Base-by-base conservation (phyloP, 53 echinoderm and acorn worm species). In the Arbacia lixula region DNA sequence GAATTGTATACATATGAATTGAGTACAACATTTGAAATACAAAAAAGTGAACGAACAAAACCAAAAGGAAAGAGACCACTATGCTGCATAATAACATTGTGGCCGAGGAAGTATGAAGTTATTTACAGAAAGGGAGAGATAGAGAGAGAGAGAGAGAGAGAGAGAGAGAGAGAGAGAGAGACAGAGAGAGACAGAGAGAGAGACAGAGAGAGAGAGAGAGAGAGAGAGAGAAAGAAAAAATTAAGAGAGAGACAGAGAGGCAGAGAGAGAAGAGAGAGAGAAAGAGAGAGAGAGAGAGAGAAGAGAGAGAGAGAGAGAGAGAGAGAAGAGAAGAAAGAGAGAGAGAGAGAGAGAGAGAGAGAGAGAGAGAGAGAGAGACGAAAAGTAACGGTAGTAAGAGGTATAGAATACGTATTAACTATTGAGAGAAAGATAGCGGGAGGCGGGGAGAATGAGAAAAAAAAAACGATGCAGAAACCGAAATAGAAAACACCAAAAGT, bases 71-170 rank as follows among this genome's bases (percentile, higher is more conserved):
- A n/a, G n/a, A n/a, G n/a, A n/a, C n/a, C n/a, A n/a, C n/a, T n/a
- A n/a, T n/a, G n/a, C n/a, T n/a, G n/a, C n/a, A n/a, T n/a, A n/a
- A n/a, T n/a, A n/a, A n/a, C n/a, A n/a, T n/a, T n/a, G n/a, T n/a
- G n/a, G n/a, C n/a, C n/a, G n/a, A n/a, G n/a, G n/a, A n/a, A n/a
- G n/a, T n/a, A n/a, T n/a, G n/a, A n/a, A n/a, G n/a, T n/a, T n/a
- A n/a, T n/a, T n/a, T n/a, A 63, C 27, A 63, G 63, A 31, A 31
- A 63, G 28, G 30, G 63, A 63, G 63, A 63, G 2, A 31, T 26
- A 62, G 63, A 62, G 63, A 62, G 63, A 30, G 4, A 61, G 2
- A 61, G 31, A 27, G 31, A 61, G 58, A 58, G 58, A 58, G 25
- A 58, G 50, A 58, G 25, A 24, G 2, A 22, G n/a, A 22, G 2